Evolutionary conservation across 2,888 invertebrate genomes (phyloP).

Genomic region (Drosophila nigricruria): DNA sequence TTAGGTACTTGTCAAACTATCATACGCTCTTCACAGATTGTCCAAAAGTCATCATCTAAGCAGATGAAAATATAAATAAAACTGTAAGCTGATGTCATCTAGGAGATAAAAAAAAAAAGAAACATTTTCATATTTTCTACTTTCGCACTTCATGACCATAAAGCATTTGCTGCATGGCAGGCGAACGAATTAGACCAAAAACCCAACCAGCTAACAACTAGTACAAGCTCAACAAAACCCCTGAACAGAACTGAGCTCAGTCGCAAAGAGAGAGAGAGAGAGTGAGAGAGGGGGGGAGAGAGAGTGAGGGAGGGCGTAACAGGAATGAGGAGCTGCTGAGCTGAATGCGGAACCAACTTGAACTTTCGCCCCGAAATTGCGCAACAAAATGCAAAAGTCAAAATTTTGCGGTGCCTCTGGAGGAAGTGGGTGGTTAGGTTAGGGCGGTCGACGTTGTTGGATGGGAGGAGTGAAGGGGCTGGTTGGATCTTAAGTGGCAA

Average conservation of each 20-base stretch:
- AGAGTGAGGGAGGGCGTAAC: constrained; percentile 4
- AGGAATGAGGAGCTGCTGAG: constrained; percentile 6
- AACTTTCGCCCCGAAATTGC: constrained; percentile 75
- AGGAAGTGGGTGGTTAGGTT: constrained; percentile 15
- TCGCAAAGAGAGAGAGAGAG: constrained; percentile 6
- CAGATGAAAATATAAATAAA: background rate
- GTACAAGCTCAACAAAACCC: constrained; percentile 40
- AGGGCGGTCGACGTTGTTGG: background rate
- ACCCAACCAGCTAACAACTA: constrained; percentile 44
- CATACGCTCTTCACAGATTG: constrained; percentile 1
- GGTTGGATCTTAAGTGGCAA: background rate
- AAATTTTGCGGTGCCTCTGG: constrained; percentile 56
- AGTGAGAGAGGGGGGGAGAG: constrained; percentile 7
- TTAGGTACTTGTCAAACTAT: background rate
- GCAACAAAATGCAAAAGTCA: constrained; percentile 81
- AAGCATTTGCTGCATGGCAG: constrained; percentile 69
- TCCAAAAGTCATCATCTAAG: background rate
- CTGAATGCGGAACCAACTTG: constrained; percentile 67
- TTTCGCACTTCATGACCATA: constrained; percentile 81
- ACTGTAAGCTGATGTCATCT: constrained; percentile 40
- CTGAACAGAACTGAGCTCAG: constrained; percentile 24
- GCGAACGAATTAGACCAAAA: constrained; percentile 72
- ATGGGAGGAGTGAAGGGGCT: too few relatives aligned
- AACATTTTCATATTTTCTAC: constrained; percentile 75
- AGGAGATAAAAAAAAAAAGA: constrained; percentile 49